Evolutionary conservation across 1,140 invertebrate species (phyloP), one percentile per base, ranked within the genome.

Genomic region (Drosophila pachea): DNA sequence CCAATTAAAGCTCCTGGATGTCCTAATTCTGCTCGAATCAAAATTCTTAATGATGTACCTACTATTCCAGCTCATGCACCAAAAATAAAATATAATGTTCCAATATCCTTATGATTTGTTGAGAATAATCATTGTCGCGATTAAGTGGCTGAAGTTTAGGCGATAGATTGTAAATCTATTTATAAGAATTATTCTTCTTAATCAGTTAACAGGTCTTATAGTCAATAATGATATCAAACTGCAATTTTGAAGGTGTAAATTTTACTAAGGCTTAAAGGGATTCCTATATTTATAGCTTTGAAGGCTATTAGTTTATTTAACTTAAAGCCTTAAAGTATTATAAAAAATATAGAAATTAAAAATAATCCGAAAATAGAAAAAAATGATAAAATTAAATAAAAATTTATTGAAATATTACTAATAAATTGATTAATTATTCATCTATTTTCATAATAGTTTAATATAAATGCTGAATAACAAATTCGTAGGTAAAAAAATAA

Each of bases 41-140:
- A 45, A 76, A 94, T 74, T 78, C 92, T 93, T 88, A 94, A 73
- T 6, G 91, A 91, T 33, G 91, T 91, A 52, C 94, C 93, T 22
- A 94, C 75, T 91, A 94, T 91, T 73, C 92, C 92, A 33, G 92
- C 68, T 91, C 92, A 94, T 71, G 92, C 90, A 12, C 93, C 92
- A 89, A 94, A 94, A 77, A 94, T 91, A 62, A 95, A 93, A 91
- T 95, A 95, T 90, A 94, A 88, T 45, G 92, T 93, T 76, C 93
- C 93, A 92, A 95, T 94, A 92, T 94, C 92, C 91, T 94, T 94
- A 90, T 94, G 94, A 90, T 94, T 94, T 74, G 93, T 94, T 65
- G 93, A 94, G 88, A 91, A 93, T 74, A 94, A 73, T 89, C 91
- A 92, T 91, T 91, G 89, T 91, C 89, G 82, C 86, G 68, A 78